Evolutionary conservation across 2,888 invertebrate species (phyloP), one percentile per base, ranked within the genome.

Genomic region (Stictocephala bisonia): DNA sequence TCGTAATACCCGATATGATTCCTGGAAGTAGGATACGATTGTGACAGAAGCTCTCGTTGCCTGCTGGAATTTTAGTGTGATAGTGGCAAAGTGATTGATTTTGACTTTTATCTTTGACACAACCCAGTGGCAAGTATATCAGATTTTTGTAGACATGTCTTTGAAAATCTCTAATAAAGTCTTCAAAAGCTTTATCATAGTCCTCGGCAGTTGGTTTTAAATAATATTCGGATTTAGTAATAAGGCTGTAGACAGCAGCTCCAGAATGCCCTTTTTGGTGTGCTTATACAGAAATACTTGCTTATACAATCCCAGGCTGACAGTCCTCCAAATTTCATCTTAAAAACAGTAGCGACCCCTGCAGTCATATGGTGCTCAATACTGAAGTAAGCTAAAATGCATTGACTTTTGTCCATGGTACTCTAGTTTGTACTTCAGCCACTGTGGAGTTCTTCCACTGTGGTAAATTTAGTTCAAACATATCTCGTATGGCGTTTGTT

Each of bases 261-360:
- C 56, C 56, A 27, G 7, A 29, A 15, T 56, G 15, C 18, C 31
- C 29, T 27, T 31, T 29, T 56, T 29, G 31, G 56, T 15, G n/a
- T 29, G 56, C 56, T 31, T n/a, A n/a, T n/a, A n/a, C n/a, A n/a
- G n/a, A 56, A 31, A 56, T 56, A 18, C 13, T 56, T 56, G 56
- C 56, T 56, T 2, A 56, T 3, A 56, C 56, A 31, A 15, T 56
- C 29, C 56, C 31, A 27, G 3, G 56, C 29, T 56, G 27, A 29
- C 18, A 31, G 56, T 29, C 56, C 15, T 56, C 31, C 56, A 11
- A 56, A 56, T n/a, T 56, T 27, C 3, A 29, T 31, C 31, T 56
- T 56, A 15, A 56, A 56, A 15, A 56, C 56, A 31, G 31, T 31
- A 56, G 56, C 56, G 15, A 56, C 56, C 31, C 56, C 56, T 56